phyloP scores from a whole-genome alignment of 64 coral and sea anemone species.

The Trachythela sp. region DNA sequence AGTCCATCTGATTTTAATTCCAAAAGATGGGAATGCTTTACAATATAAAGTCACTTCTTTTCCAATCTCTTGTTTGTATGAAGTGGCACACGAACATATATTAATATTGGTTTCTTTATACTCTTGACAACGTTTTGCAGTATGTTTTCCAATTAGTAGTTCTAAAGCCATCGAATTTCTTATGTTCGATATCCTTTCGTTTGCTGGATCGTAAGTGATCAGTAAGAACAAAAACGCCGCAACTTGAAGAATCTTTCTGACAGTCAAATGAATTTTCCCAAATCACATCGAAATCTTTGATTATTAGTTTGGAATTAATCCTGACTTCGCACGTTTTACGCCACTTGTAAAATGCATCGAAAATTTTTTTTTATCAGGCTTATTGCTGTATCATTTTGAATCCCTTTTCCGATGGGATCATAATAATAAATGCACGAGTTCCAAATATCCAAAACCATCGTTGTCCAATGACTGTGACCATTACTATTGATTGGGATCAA shows the following conservation, averaged over 20 bases:
- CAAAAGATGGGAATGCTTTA: no score
- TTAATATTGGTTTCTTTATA: no score
- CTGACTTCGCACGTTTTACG: neutral
- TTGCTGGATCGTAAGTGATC: neutral
- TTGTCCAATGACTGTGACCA: neutral
- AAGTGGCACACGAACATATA: no score
- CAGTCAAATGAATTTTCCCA: neutral
- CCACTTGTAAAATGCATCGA: neutral
- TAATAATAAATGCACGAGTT: neutral
- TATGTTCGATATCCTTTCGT: no score
- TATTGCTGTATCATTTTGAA: neutral
- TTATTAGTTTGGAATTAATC: neutral
- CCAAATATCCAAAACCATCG: neutral
- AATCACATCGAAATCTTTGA: neutral
- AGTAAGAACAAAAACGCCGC: neutral
- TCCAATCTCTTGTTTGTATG: no score
- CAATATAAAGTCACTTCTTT: no score
- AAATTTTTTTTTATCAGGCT: neutral
- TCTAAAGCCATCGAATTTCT: no score
- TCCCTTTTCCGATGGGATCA: neutral
- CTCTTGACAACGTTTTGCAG: no score
- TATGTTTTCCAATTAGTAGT: no score
- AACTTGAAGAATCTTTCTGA: neutral
- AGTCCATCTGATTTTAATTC: no score
- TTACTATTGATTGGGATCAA: neutral